Evolutionary conservation across 2,113 vertebrate species (phyloP), one percentile per base, ranked within the genome.

Genomic region (Spilogale gracilis): DNA sequence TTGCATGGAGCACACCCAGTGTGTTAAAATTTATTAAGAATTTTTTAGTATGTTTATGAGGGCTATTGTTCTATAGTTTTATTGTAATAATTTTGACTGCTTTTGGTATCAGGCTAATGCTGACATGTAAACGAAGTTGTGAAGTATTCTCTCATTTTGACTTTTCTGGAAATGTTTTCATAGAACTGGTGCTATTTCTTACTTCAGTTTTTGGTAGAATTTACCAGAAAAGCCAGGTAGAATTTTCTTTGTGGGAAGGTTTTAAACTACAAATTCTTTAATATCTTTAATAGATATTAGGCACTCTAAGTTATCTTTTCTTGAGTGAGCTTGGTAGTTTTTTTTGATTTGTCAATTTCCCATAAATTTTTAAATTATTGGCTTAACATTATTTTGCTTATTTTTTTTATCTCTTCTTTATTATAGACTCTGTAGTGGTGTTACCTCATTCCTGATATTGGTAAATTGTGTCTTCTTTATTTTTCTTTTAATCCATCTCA

Each of bases 101-200:
- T 78, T 81, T 96, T 73, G 21, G 54, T 97, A 21, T 79, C 21
- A 91, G 32, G 9, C 56, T 93, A 96, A 91, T 69, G 38, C 13
- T 92, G 71, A 38, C 71, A 63, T 21, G 74, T 54, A 94, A 61
- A 78, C 50, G 61, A 58, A 69, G 27, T 60, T 79, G n/a, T 56
- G 74, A 94, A 94, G 3, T 56, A 50, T 48, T 95, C 8, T 10
- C 60, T 94, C 48, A 85, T 60, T 60, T 94, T 81, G 80, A 60
- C 38, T 85, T 95, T 96, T 82, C 45, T 93, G 50, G 27, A 79
- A 97, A 92, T 89, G 27, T 94, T 84, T 91, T 12, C 88, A 8
- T 63, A 76, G 32, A 96, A 76, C 16, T 79, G 7, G 9, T 65
- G 69, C 45, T 80, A 81, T 94, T 95, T 96, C 27, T 85, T 89